These are phyloP conservation scores for Nematolebias whitei DNA, from an alignment of 2,113 vertebrate species.

Conservation along the genomic window DNA sequence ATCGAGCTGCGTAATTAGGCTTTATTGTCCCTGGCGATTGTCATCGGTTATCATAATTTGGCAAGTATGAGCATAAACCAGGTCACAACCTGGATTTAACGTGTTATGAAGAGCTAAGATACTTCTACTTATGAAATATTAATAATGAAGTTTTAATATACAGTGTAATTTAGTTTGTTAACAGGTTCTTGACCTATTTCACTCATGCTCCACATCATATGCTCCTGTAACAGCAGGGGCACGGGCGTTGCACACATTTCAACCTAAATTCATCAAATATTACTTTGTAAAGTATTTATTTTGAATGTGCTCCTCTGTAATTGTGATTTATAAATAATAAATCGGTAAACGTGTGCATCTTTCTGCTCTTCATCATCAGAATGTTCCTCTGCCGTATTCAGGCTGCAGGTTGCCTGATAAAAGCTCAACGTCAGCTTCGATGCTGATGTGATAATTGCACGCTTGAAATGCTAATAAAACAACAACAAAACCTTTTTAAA, in stretches of 20 bases:
- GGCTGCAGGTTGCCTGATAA: conserved; percentile 23
- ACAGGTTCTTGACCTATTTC: neutral
- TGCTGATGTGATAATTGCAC: conserved; percentile 59
- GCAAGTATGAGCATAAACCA: neutral
- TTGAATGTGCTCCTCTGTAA: neutral
- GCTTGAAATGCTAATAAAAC: conserved; percentile 39
- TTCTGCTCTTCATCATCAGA: conserved; percentile 33
- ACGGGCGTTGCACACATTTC: too few species aligned
- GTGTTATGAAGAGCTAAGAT: neutral
- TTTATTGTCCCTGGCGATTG: neutral
- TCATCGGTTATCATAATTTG: neutral
- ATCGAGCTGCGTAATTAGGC: conserved; percentile 3
- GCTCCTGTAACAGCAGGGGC: neutral
- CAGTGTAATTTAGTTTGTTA: too few species aligned
- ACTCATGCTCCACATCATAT: neutral
- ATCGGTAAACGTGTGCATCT: conserved; percentile 14
- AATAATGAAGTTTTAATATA: neutral
- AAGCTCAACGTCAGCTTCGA: conserved; percentile 41
- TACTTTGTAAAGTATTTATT: neutral
- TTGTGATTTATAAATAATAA: conserved; percentile 7
- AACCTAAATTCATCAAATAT: too few species aligned
- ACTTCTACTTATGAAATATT: too few species aligned
- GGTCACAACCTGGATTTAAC: neutral
- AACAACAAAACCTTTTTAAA: conserved; percentile 30
- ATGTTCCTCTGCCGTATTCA: conserved; percentile 33